Base-by-base conservation (phyloP, 2,888 invertebrate genomes). In the Pollenia angustigena region DNA sequence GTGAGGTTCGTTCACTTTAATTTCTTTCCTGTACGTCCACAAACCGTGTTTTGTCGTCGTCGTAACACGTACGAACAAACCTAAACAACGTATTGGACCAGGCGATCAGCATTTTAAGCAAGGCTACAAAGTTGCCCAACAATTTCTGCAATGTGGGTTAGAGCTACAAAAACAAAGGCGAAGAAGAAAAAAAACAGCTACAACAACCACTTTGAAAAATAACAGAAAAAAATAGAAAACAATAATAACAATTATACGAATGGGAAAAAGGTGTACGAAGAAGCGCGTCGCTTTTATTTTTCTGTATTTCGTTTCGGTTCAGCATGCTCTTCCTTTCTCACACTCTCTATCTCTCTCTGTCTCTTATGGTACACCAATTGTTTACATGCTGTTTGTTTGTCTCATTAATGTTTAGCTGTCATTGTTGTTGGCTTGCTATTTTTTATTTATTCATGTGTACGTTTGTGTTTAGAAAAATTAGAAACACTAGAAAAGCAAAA, bases 71-170 rank as follows among this genome's bases (percentile, higher is more conserved):
- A 87, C 87, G 81, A 87, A 81, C 87, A 87, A 87, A 87, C 87
- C 84, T 84, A 87, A 87, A 87, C 87, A 87, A 87, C 87, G 85
- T 85, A 86, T 88, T 76, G 52, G 18, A 75, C n/a, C 68, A 88
- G 85, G 85, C 32, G 81, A 50, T 40, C 85, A 86, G 86, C 75
- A 79, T 4, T 32, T 18, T 0, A 11, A 56, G 50, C 52, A 7
- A 40, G 56, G 18, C 7, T 11, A 7, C 60, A n/a, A 16, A n/a
- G 50, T 14, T 56, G 16, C 40, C 50, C 58, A 76, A 82, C 44
- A 64, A 80, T 74, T 72, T 18, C 23, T 50, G 72, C 71, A 81
- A 87, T 78, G 60, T 87, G 84, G 84, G 72, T 81, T 87, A 84
- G 16, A 74, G 52, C 66, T 32, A 56, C 12, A 54, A 54, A 42